Conservation (phyloP, 1,140 invertebrate genomes). For the Drosophila trapezifrons region DNA sequence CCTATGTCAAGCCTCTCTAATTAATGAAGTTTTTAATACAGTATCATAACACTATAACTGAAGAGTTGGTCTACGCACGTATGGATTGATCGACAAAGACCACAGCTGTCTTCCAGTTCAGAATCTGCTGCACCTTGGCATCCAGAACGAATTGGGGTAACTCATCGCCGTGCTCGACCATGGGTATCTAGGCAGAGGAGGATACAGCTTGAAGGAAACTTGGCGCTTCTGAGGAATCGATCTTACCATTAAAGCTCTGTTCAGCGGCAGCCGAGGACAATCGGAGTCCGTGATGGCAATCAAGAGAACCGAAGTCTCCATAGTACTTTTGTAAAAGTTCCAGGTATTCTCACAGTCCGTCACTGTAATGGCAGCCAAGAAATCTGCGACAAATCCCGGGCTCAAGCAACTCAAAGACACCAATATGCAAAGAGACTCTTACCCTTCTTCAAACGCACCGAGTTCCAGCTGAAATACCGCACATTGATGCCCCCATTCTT, state of each 20-base stretch:
- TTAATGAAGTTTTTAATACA: no score
- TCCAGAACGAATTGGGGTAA: conserved; percentile 90
- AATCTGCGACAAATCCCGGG: conserved; percentile 85
- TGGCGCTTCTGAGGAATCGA: neutral
- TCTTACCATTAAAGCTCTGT: conserved; percentile 87
- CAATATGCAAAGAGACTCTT: conserved; percentile 20
- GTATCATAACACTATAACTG: no score
- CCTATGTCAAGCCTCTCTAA: no score
- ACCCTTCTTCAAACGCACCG: conserved; percentile 88
- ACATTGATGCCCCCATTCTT: conserved; percentile 87
- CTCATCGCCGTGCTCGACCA: conserved; percentile 87
- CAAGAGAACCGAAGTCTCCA: conserved; percentile 87
- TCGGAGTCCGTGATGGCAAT: conserved; percentile 88
- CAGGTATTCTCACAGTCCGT: conserved; percentile 89
- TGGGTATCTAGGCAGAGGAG: conserved; percentile 85
- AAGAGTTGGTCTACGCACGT: conserved; percentile 85
- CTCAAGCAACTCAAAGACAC: neutral
- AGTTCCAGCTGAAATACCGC: conserved; percentile 87
- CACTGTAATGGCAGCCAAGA: conserved; percentile 88
- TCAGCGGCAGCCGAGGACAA: conserved; percentile 88
- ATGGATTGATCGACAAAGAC: conserved; percentile 89
- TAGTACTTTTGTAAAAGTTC: conserved; percentile 86
- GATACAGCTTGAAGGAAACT: neutral
- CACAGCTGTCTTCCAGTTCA: conserved; percentile 89
- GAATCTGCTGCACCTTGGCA: conserved; percentile 86